Conservation (phyloP, 2,797 vertebrate species). For the Mycteria americana region DNA sequence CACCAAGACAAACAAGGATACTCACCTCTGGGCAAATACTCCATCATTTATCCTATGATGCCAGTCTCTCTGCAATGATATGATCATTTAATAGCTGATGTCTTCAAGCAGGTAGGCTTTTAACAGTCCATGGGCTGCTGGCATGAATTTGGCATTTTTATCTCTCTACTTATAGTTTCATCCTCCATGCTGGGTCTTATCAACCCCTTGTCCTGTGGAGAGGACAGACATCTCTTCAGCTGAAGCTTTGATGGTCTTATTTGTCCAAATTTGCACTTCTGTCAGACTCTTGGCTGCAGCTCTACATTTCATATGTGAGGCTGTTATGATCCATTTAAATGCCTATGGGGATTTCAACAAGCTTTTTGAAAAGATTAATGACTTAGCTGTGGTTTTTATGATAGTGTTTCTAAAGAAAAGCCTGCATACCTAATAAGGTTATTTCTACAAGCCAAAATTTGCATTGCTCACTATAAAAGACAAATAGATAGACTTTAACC, state of each 20-base stretch:
- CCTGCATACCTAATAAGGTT: slow-evolving; percentile 62
- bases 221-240: slow-evolving; percentile 36
- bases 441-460: slow-evolving; percentile 60
- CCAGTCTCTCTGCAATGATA: background rate
- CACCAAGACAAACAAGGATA: background rate
- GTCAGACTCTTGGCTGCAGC: slow-evolving; percentile 47
- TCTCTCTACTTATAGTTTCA: background rate
- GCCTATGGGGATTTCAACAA: slow-evolving; percentile 69
- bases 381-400: slow-evolving; percentile 69
- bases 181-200: slow-evolving; percentile 8
- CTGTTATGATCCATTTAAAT: slow-evolving; percentile 68
- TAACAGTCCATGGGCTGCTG: background rate
- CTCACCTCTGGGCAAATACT: background rate
- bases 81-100: background rate
- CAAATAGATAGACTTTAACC: slow-evolving; percentile 18
- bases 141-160: background rate
- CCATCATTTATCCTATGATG: background rate
- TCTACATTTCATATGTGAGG: slow-evolving; percentile 41
- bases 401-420: slow-evolving; percentile 63
- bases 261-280: slow-evolving; percentile 63
- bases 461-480: slow-evolving; percentile 30
- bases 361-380: slow-evolving; percentile 71
- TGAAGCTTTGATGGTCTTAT: slow-evolving; percentile 63
- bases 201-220: slow-evolving; percentile 28
- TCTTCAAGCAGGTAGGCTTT: slow-evolving; percentile 1